Conservation (phyloP, 1,140 invertebrate species). For the Bursaphelenchus mucronatus region DNA sequence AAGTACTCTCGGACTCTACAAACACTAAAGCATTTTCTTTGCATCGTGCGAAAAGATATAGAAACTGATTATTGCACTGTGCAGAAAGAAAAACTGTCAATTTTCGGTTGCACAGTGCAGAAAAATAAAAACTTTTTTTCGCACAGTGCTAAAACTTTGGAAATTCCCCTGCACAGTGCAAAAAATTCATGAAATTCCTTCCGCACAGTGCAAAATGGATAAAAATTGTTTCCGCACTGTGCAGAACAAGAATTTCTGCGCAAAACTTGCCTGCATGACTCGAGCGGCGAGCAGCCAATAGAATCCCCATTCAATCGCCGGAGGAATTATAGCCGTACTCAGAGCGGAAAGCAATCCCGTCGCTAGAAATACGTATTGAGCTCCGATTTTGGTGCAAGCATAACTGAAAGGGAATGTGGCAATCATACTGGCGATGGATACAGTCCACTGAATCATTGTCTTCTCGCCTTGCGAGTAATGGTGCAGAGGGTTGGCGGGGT, state of each 20-base stretch:
- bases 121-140: too few relatives aligned
- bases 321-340: conserved; percentile 30
- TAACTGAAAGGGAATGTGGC: conserved; percentile 36
- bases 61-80: too few relatives aligned
- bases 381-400: conserved; percentile 23
- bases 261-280: conserved; percentile 33
- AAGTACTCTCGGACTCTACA: too few relatives aligned
- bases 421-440: conserved; percentile 31
- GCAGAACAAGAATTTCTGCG: conserved; percentile 2
- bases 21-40: too few relatives aligned
- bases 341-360: conserved; percentile 18
- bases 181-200: too few relatives aligned
- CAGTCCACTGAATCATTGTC: conserved; percentile 32
- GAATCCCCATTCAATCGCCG: conserved; percentile 12
- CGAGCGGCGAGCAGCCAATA: conserved; percentile 27
- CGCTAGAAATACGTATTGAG: conserved; percentile 21
- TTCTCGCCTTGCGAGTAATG: conserved; percentile 29
- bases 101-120: too few relatives aligned
- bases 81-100: too few relatives aligned
- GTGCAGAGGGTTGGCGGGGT: conserved; percentile 7
- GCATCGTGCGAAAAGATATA: too few relatives aligned
- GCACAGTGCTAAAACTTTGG: too few relatives aligned
- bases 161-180: too few relatives aligned
- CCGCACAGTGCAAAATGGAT: too few relatives aligned
- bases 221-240: too few relatives aligned